Base-by-base conservation (phyloP, 2,888 invertebrate species). In the Drosophila borborema region DNA sequence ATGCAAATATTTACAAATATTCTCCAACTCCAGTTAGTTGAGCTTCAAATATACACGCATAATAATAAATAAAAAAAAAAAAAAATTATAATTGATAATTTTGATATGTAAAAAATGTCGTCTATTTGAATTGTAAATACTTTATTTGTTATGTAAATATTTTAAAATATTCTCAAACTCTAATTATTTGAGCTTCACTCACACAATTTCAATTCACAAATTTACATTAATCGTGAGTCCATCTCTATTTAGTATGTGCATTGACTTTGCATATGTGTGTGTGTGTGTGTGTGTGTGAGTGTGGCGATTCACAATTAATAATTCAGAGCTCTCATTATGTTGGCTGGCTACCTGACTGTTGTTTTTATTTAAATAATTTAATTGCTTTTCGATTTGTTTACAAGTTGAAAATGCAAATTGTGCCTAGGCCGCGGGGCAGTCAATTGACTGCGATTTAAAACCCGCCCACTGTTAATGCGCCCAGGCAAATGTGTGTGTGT, bases 301-400 rank as follows among this genome's bases (percentile, higher is more conserved):
- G 61, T 65, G 77, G 58, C 74, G 81, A 71, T 62, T 63, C 66
- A 81, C 55, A 80, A 89, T 87, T 81, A 87, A 85, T 87, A 85
- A 89, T 87, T 81, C 87, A 86, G 64, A 76, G 72, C 74, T 86
- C 82, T 85, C 85, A 86, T 89, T 89, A 89, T 82, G 82, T 80
- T 76, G 85, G 43, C 46, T 55, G 60, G 69, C 59, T 48, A 58
- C 62, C 67, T 53, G 64, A n/a, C 58, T 45, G 82, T 85, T 86
- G 85, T 86, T 86, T 86, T 89, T 89, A 86, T 86, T 86, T 86
- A 85, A 86, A 86, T 86, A 86, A 89, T 86, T 86, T 89, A 86
- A 86, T 86, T 86, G 86, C 87, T 85, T 86, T 89, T 89, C 86
- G 89, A 86, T 86, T 86, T 89, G 86, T 86, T 89, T 86, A 89